Evolutionary conservation across 1,140 invertebrate genomes (phyloP), one percentile per base, ranked within the genome.

Genomic region (Hyles euphorbiae): DNA sequence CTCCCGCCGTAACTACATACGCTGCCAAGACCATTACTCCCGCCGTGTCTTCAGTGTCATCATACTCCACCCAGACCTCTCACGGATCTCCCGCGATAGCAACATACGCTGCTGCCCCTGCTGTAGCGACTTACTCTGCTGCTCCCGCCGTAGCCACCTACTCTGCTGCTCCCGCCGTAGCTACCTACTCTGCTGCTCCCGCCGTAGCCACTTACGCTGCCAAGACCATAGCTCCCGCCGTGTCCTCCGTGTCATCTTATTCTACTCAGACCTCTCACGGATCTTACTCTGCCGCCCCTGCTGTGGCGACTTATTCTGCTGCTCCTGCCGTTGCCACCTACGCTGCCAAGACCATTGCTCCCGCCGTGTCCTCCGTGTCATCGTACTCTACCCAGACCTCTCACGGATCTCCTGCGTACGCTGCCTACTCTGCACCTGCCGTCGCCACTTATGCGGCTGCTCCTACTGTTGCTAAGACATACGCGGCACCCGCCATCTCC

Each of bases 1-100:
- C 72, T 11, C 56, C 68, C 46, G 67, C 71, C 34, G 58, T 69
- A 7, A 64, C 73, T 2, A 54, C 69, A 32, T 71, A 68, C 12
- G 48, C 67, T 10, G 57, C 72, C 34, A 34, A 22, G 22, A 22
- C 22, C 22, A 22, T 22, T 22, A 22, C 22, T 22, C 69, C 76
- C 12, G 81, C 83, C n/a, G 78, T 83, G 8, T 78, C 79, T 4
- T 76, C 83, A 3, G 67, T 80, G 9, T 80, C 81, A 3, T 79
- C 81, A 0, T 83, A 83, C 71, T 74, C 81, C 0, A 78, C 78
- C 6, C 76, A 83, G 60, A 83, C 81, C 2, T 22, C 22, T 22
- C 22, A 22, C 22, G 22, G 22, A 22, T 22, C 22, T 68, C 80
- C 32, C 83, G 82, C 58, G 22, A 22, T 22, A 22, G 22, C 22